phyloP scores from a whole-genome alignment of 2,888 invertebrate genomes.

The Proisotoma minuta region DNA sequence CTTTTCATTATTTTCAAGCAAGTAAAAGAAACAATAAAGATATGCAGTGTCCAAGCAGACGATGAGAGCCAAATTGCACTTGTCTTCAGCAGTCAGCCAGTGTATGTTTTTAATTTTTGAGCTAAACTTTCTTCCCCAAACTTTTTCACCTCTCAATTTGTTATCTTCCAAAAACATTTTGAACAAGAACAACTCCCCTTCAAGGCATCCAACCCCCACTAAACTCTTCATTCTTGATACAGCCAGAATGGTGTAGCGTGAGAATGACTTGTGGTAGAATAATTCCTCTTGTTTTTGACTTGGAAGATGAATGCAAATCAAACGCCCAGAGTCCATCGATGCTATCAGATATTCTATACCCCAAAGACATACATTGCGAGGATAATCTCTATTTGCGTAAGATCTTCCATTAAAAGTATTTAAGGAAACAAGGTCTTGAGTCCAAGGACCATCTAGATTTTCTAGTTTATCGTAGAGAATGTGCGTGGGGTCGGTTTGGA shows the following conservation, averaged over 20 bases:
- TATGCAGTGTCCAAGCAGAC: background rate
- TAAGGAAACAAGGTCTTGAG: background rate
- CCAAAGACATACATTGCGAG: constrained; percentile 16
- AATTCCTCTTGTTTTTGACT: constrained; percentile 23
- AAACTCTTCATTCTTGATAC: background rate
- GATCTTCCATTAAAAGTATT: constrained; percentile 7
- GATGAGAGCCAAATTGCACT: background rate
- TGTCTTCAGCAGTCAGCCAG: background rate
- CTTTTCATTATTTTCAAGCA: background rate
- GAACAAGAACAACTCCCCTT: background rate
- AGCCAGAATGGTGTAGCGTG: constrained; percentile 8
- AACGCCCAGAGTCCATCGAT: constrained; percentile 30
- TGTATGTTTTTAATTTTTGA: background rate
- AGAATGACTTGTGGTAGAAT: constrained; percentile 15
- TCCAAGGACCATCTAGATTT: background rate
- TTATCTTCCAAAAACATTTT: background rate
- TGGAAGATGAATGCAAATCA: constrained; percentile 8
- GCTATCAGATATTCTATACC: constrained; percentile 21
- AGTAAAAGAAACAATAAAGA: background rate
- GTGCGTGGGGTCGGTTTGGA: constrained; percentile 13
- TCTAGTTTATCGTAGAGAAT: constrained; percentile 14
- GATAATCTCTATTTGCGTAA: constrained; percentile 27
- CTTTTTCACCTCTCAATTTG: background rate
- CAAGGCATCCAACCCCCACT: background rate
- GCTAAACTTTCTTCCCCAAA: background rate